phyloP scores from a whole-genome alignment of 2,113 vertebrate genomes.

The Gulo gulo region DNA sequence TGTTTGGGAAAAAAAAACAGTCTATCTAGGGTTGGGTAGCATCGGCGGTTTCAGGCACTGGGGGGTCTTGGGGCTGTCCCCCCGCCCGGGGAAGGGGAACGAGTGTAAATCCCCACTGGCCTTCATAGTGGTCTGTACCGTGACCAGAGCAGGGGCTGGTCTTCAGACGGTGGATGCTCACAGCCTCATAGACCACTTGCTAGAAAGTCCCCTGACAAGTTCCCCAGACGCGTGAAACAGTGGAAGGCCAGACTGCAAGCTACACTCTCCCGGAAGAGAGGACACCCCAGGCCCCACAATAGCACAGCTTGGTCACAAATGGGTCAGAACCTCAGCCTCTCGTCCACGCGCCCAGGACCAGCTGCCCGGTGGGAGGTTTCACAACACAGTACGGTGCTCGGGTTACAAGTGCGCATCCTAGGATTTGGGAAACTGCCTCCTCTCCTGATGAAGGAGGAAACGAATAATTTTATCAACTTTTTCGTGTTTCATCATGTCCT shows the following conservation, averaged over 20 bases:
- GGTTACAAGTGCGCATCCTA: not conserved
- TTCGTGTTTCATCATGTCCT: not conserved
- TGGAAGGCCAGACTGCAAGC: not conserved
- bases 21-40: not conserved
- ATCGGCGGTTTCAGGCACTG: not conserved
- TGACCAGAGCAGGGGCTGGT: not conserved
- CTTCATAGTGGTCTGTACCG: too few species aligned
- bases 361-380: not conserved
- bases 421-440: not conserved
- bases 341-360: not conserved
- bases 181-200: not conserved
- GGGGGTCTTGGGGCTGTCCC: not conserved
- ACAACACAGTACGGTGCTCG: not conserved
- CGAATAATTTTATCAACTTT: not conserved
- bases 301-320: not conserved
- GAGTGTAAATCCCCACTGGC: too few species aligned
- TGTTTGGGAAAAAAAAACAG: not conserved
- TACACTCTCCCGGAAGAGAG: not conserved
- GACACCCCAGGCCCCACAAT: not conserved
- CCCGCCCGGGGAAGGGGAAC: rapidly evolving
- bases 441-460: not conserved
- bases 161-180: not conserved
- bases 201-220: not conserved
- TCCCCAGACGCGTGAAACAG: not conserved
- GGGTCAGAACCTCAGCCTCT: too few species aligned